Percentiles rank a stretch among this genome's conserved stretches.
Evolutionary conservation across 2,888 invertebrate genomes (phyloP).

Genomic region (Bombyx huttoni): DNA sequence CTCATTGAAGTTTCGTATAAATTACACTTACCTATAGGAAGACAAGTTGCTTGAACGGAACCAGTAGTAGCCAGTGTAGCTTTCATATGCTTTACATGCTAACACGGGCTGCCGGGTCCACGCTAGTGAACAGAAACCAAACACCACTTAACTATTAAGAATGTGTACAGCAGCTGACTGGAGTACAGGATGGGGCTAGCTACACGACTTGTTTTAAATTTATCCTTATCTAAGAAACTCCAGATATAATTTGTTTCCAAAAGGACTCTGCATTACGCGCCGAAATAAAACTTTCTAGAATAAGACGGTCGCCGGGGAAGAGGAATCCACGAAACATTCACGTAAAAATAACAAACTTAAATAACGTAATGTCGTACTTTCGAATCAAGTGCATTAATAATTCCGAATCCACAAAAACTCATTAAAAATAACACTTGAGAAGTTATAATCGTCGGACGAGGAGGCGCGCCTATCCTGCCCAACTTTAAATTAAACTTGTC

Average conservation of each 20-base stretch:
- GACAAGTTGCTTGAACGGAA: too few species aligned
- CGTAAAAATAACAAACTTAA: not conserved
- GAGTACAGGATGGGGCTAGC: too few species aligned
- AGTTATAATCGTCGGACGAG: conserved; percentile 50
- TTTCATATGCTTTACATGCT: too few species aligned
- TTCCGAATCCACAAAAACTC: conserved; percentile 47
- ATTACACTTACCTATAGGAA: too few species aligned
- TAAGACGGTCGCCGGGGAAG: not conserved
- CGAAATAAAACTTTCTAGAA: not conserved
- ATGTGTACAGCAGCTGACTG: too few species aligned
- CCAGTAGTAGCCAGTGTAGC: too few species aligned
- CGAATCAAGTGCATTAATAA: conserved; percentile 26
- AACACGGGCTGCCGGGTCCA: too few species aligned
- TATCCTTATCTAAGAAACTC: too few species aligned
- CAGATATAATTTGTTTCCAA: not conserved
- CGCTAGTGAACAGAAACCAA: too few species aligned
- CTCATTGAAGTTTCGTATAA: too few species aligned
- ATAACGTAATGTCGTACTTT: conserved; percentile 2
- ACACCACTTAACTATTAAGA: too few species aligned
- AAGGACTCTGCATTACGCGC: not conserved
- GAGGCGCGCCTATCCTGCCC: conserved; percentile 35
- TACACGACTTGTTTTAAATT: too few species aligned
- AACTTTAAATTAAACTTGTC: conserved; percentile 68
- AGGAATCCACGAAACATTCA: not conserved
- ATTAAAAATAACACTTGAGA: conserved; percentile 61